Base-by-base conservation (phyloP, 2,797 vertebrate species). In the Zonotrichia albicollis region DNA sequence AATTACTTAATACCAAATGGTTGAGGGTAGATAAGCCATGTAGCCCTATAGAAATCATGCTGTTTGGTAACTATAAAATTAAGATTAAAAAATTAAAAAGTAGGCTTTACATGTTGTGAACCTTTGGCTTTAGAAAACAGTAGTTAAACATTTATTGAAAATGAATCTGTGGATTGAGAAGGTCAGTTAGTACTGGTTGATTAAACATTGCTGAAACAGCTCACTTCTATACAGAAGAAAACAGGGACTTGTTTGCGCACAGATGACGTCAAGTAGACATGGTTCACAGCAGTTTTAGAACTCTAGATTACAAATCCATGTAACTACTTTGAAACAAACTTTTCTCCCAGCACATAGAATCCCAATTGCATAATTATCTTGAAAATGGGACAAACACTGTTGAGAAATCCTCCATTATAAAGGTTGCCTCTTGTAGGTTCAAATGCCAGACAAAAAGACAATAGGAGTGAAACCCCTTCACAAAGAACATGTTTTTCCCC, bases 71-170 rank as follows among this genome's bases (percentile, higher is more conserved):
- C 34, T 43, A 17, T 29, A 77, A 85, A 77, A 57, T 38, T 51
- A 79, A 71, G 53, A 61, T 61, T 73, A 77, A 55, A 50, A 50
- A 5, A 50, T 27, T 16, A 27, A 48, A 48, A 91, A 90, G 53
- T 13, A 88, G 8, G 23, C 34, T 70, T 27, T 54, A 38, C 64
- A 30, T 45, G 16, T 80, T 94, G 50, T 95, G 81, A 96, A 93
- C 92, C 61, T 93, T 81, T 91, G 55, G 74, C 84, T 79, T 95
- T 58, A 72, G 93, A 95, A 93, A 87, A 45, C 87, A 83, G 67
- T 95, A 91, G 96, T 97, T 97, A 98, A 98, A 98, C 80, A 97
- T 97, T 97, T 94, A 96, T 95, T 94, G 88, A 92, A 96, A 97
- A 96, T 2, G 40, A 91, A 94, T 38, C 78, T 89, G 57, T 87